Percentiles rank a stretch among this genome's conserved stretches.
These are phyloP conservation scores for Pseudomyrmex concolor DNA, from an alignment of 1,140 invertebrate genomes.

Conservation along the genomic window DNA sequence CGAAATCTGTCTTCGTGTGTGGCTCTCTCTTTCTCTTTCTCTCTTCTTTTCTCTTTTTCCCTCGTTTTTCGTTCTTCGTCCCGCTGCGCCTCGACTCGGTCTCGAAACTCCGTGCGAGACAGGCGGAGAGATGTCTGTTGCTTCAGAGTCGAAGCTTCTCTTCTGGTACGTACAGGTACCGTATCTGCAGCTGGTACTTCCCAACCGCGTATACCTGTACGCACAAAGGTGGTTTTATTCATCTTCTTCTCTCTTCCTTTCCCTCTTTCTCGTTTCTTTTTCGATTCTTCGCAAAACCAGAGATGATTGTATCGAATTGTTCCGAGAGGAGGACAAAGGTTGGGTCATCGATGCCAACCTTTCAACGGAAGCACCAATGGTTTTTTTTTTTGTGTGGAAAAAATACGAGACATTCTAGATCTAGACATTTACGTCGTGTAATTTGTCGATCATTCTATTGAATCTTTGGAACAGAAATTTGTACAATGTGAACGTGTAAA, in stretches of 20 bases:
- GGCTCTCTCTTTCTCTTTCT: constrained; percentile 51
- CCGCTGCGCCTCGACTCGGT: constrained; percentile 41
- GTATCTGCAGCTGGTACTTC: constrained; percentile 39
- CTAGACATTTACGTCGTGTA: too few species aligned
- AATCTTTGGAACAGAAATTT: too few species aligned
- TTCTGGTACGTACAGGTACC: constrained; percentile 41
- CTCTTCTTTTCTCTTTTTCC: constrained; percentile 18
- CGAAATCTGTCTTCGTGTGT: constrained; percentile 58
- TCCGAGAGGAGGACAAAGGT: too few species aligned
- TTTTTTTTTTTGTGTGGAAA: too few species aligned
- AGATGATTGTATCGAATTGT: too few species aligned
- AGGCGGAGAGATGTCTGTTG: constrained; percentile 31
- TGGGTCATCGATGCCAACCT: too few species aligned
- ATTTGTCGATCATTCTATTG: too few species aligned
- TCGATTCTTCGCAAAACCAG: too few species aligned
- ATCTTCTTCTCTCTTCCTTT: not conserved
- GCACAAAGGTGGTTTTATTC: constrained; percentile 41
- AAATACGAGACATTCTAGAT: too few species aligned
- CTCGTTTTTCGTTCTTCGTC: constrained; percentile 54
- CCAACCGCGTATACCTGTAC: constrained; percentile 22
- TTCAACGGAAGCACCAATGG: too few species aligned
- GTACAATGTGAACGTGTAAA: too few species aligned
- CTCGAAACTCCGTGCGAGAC: constrained; percentile 10
- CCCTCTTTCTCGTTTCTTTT: too few species aligned
- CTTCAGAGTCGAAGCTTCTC: constrained; percentile 43